phyloP scores from a whole-genome alignment of 2,113 vertebrate genomes.

The Cebidichthys violaceus region DNA sequence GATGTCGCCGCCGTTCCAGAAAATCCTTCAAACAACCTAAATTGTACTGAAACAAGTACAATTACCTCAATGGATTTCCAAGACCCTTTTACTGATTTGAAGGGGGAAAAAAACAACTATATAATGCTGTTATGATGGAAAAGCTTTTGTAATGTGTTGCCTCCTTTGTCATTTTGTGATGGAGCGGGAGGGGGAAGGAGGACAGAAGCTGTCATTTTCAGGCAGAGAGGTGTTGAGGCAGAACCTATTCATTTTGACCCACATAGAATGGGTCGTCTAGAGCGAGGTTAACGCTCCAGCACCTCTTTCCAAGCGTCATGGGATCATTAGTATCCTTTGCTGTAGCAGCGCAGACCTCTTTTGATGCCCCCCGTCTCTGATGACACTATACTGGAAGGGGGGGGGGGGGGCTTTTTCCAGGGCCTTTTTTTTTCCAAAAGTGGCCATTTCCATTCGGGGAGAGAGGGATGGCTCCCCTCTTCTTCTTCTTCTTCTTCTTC shows the following conservation, averaged over 20 bases:
- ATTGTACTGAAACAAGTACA: slow-evolving; percentile 25
- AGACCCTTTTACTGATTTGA: slow-evolving; percentile 9
- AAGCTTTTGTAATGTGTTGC: slow-evolving; percentile 26
- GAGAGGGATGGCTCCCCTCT: slow-evolving; percentile 49
- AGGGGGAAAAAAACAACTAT: neutral
- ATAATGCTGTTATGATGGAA: neutral
- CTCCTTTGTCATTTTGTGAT: slow-evolving; percentile 54
- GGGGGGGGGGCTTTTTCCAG: slow-evolving; percentile 64
- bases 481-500: neutral
- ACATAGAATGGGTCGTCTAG: slow-evolving; percentile 73
- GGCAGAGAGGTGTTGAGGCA: slow-evolving; percentile 71
- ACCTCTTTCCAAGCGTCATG: slow-evolving; percentile 61
- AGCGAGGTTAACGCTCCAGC: slow-evolving; percentile 74
- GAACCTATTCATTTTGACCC: slow-evolving; percentile 81
- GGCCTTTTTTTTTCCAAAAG: slow-evolving; percentile 64
- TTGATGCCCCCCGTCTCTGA: slow-evolving; percentile 64
- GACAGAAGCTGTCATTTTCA: slow-evolving; percentile 73
- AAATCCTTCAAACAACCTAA: slow-evolving; percentile 36
- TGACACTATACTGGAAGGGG: slow-evolving; percentile 62
- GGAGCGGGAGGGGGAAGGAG: slow-evolving; percentile 41
- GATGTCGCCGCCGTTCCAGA: neutral
- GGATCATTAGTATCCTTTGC: slow-evolving; percentile 76
- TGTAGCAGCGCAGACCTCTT: slow-evolving; percentile 54
- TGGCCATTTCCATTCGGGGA: slow-evolving; percentile 69
- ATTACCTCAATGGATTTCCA: neutral